phyloP scores from a whole-genome alignment of 2,797 vertebrate genomes.

The Schizopygopsis malacanthus region DNA sequence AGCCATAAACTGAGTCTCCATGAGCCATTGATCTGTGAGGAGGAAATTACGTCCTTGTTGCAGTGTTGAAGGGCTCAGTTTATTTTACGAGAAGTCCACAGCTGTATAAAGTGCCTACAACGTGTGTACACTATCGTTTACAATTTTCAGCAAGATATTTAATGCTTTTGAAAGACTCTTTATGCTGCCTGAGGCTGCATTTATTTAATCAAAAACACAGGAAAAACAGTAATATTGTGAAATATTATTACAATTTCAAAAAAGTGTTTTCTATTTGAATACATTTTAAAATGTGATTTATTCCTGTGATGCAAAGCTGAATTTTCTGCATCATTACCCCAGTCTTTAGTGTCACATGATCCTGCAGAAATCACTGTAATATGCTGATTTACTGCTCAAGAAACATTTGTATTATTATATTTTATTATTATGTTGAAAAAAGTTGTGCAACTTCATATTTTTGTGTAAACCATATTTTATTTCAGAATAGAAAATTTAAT shows the following conservation, averaged over 20 bases:
- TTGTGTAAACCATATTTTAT: background rate
- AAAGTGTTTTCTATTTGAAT: background rate
- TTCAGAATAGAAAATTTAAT: background rate
- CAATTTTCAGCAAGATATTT: background rate
- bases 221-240: background rate
- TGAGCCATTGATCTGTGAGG: slow-evolving; percentile 54
- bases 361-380: background rate
- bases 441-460: background rate
- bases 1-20: slow-evolving; percentile 28
- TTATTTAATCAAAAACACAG: background rate
- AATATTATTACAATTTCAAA: background rate
- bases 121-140: background rate
- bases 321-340: background rate
- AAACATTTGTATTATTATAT: background rate
- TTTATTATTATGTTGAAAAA: background rate
- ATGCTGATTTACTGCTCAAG: background rate
- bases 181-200: background rate
- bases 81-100: background rate
- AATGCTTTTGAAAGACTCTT: background rate
- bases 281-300: background rate
- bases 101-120: background rate
- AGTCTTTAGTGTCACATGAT: background rate
- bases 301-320: background rate
- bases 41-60: slow-evolving; percentile 43
- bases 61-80: slow-evolving; percentile 7